A percentile compares a stretch with the other conserved stretches of the same genome.
Evolutionary conservation across 1,140 invertebrate species (phyloP).

Genomic region (Caenorhabditis latens): DNA sequence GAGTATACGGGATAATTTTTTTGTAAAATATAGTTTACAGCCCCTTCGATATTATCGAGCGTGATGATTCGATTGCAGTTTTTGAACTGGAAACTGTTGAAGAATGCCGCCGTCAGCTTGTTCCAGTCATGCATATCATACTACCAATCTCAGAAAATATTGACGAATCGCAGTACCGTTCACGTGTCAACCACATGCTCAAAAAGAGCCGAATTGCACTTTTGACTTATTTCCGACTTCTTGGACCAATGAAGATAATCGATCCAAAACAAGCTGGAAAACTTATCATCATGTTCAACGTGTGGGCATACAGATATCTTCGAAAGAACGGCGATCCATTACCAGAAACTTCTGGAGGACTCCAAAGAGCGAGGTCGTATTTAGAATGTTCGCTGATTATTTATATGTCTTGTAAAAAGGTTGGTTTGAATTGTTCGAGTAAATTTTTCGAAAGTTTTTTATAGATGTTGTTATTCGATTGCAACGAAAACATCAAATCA

Average conservation of each 20-base stretch:
- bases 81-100: slow-evolving; percentile 24
- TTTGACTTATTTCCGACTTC: slow-evolving; percentile 26
- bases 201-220: neutral
- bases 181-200: neutral
- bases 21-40: neutral
- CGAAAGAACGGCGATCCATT: neutral
- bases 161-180: neutral
- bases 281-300: neutral
- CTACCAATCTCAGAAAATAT: neutral
- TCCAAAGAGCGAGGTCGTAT: slow-evolving; percentile 16
- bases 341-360: neutral
- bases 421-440: neutral
- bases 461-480: neutral
- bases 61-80: neutral
- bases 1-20: too few species aligned
- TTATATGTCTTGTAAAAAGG: slow-evolving; percentile 43
- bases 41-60: neutral
- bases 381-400: slow-evolving; percentile 33
- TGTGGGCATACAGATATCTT: slow-evolving; percentile 10
- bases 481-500: neutral
- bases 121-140: slow-evolving; percentile 5
- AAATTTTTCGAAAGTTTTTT: neutral
- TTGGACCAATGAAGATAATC: slow-evolving; percentile 24
- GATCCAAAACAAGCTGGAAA: neutral
- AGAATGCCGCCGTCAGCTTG: neutral